Evolutionary conservation across 2,113 vertebrate genomes (phyloP), one percentile per base, ranked within the genome.

Genomic region (Setophaga petechia): DNA sequence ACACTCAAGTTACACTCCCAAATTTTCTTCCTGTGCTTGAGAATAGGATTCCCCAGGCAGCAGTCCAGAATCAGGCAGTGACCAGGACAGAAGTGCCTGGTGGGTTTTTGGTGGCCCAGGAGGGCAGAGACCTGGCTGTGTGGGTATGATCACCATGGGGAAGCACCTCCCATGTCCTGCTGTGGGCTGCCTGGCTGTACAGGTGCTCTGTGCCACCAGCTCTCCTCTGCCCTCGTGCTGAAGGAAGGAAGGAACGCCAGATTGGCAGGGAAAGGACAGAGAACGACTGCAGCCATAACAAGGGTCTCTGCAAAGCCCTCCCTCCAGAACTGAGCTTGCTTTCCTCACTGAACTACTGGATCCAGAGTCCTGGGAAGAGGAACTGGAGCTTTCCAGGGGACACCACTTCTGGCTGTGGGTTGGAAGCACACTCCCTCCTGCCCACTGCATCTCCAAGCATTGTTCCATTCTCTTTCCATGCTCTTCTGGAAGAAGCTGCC

Each of bases 241-340:
- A 89, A 74, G 47, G 51, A 67, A 73, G 79, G 83, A 80, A 94
- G 46, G 61, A 92, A 84, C 31, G 43, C 61, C 78, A 80, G 73
- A 63, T 23, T 72, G 9, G 12, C 71, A 97, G 76, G 61, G 61
- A 89, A 90, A 93, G 92, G 37, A 95, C 78, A 93, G 71, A 90
- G 62, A 87, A 93, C 54, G 71, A 79, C 87, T 89, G 80, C 89
- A 96, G 79, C 79, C 59, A 18, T 19, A 74, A 85, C 30, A 62
- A 84, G 24, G 43, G 86, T 67, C 73, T 86, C 59, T 51, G 37
- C 33, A 71, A 76, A 92, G 83, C 47, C 68, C 73, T 84, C 59
- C 49, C 66, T 89, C 80, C 73, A 81, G 52, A 75, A 49, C 27
- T 19, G 57, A 67, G 55, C 9, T 31, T 9, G 27, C 43, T 69